phyloP scores from a whole-genome alignment of 2,113 vertebrate genomes.

The Odocoileus hemionus region DNA sequence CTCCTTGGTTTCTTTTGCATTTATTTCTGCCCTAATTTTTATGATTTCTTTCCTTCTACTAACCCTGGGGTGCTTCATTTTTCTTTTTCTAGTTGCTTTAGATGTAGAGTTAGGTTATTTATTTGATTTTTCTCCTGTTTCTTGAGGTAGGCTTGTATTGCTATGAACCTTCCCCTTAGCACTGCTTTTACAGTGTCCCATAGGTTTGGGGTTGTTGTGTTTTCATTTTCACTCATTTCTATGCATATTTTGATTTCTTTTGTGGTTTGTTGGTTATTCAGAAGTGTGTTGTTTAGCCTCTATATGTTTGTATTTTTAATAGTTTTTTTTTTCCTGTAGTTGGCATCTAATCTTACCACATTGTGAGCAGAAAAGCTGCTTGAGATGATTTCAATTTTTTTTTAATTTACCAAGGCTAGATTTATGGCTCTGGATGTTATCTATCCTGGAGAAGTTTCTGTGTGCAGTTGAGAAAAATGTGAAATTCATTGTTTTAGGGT shows the following conservation, averaged over 20 bases:
- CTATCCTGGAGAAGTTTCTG: background rate
- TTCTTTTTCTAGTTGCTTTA: background rate
- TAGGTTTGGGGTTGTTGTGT: background rate
- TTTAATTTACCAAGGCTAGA: background rate
- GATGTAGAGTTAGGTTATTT: background rate
- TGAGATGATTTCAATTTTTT: background rate
- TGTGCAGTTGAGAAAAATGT: background rate
- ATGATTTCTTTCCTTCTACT: background rate
- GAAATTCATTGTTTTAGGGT: background rate
- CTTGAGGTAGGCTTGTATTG: background rate
- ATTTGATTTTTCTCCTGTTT: background rate
- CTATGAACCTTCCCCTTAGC: background rate
- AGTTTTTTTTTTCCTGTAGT: background rate
- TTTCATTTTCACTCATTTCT: background rate
- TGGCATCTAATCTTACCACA: background rate
- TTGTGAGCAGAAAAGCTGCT: background rate
- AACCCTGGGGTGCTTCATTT: background rate
- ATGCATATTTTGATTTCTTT: background rate
- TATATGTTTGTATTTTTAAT: background rate
- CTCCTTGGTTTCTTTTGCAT: background rate
- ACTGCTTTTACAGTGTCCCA: background rate
- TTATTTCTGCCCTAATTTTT: background rate
- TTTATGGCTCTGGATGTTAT: background rate
- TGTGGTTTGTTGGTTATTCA: background rate
- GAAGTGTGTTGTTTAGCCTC: background rate